These are phyloP conservation scores for Periophthalmus magnuspinnatus DNA, from an alignment of 2,797 vertebrate species.

Conservation along the genomic window DNA sequence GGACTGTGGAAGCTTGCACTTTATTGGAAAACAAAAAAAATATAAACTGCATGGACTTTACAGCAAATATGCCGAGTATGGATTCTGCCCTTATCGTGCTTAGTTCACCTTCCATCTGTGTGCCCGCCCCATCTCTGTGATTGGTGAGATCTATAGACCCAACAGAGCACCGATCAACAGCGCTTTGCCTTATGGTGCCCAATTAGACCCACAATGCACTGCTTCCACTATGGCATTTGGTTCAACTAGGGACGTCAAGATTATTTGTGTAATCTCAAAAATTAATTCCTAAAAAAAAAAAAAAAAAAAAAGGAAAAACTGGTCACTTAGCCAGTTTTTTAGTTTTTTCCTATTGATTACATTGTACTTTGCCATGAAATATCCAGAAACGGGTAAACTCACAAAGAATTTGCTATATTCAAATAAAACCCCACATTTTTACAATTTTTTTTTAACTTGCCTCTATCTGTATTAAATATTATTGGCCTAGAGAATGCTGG, in stretches of 20 bases:
- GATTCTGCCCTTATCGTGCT: constrained; percentile 85
- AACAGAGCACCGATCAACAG: constrained; percentile 95
- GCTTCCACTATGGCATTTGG: constrained; percentile 41
- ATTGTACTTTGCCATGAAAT: no score
- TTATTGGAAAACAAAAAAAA: constrained; percentile 99
- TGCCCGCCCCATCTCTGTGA: constrained; percentile 41
- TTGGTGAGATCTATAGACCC: constrained; percentile 81
- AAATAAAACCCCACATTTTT: no score
- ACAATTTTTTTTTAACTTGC: no score
- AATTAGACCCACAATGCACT: constrained; percentile 67
- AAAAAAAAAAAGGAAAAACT: no score
- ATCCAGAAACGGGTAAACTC: no score
- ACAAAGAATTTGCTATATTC: no score
- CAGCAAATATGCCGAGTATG: constrained; percentile 89
- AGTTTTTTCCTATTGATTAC: no score
- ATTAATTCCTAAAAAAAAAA: no score
- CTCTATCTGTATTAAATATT: no score
- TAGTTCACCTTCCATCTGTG: constrained; percentile 78
- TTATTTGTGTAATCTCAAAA: no score
- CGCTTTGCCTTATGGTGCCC: constrained; percentile 65
- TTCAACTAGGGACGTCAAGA: not conserved
- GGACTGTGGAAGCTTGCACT: constrained; percentile 90
- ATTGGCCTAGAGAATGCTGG: no score
- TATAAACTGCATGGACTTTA: constrained; percentile 94
- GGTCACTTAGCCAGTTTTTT: no score